Evolutionary conservation across 2,888 invertebrate species (phyloP).

Genomic region (Lamellibrachia satsuma): DNA sequence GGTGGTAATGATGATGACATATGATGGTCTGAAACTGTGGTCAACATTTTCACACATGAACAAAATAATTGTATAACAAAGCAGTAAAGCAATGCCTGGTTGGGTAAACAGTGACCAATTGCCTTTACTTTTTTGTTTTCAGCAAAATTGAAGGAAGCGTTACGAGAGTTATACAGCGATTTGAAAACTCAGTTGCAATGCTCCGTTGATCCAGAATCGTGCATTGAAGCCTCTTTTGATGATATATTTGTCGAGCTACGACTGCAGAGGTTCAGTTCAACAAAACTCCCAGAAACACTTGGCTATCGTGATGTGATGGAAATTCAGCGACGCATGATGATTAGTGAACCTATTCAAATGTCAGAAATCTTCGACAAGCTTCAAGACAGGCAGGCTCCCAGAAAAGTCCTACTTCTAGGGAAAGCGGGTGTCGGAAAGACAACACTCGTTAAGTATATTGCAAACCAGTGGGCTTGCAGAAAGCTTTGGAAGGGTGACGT

Average conservation of each 20-base stretch:
- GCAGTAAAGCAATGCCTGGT: too few relatives aligned
- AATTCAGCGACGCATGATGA: not conserved
- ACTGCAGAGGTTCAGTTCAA: not conserved
- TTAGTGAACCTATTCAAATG: not conserved
- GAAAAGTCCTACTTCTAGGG: not conserved
- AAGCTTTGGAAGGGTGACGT: not conserved
- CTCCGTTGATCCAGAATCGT: not conserved
- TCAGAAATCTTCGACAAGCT: not conserved
- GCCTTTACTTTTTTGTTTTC: not conserved
- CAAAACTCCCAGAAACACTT: not conserved
- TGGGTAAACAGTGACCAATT: too few relatives aligned
- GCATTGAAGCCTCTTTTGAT: not conserved
- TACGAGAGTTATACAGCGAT: not conserved
- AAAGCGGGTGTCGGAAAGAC: too few relatives aligned
- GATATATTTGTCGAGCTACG: not conserved
- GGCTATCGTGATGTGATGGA: not conserved
- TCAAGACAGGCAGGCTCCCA: not conserved
- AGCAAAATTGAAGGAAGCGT: not conserved
- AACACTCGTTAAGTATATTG: too few relatives aligned
- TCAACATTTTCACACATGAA: too few relatives aligned
- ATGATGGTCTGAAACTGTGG: too few relatives aligned
- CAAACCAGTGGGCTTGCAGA: too few relatives aligned
- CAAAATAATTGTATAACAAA: too few relatives aligned
- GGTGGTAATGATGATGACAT: too few relatives aligned
- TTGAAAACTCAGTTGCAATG: not conserved